Conservation (phyloP, 2,113 vertebrate genomes). For the Mustela lutreola region DNA sequence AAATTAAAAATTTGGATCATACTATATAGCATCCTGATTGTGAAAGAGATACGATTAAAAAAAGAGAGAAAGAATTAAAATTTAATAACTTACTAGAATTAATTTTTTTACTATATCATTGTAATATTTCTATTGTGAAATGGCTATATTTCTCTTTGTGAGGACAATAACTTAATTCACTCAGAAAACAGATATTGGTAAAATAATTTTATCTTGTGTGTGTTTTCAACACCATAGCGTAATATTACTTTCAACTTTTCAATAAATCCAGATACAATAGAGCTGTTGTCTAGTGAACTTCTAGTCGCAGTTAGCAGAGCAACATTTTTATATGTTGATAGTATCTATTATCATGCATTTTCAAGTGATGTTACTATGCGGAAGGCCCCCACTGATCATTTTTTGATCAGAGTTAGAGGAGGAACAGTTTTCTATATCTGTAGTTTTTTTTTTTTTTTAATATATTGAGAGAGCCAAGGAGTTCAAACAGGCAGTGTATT, state of each 20-base stretch:
- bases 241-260: background rate
- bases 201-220: background rate
- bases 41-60: background rate
- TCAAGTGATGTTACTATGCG: background rate
- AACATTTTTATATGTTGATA: background rate
- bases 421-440: background rate
- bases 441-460: slow-evolving; percentile 10
- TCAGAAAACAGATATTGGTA: background rate
- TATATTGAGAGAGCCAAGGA: background rate
- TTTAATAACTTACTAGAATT: background rate
- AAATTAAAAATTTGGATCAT: background rate
- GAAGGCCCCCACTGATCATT: background rate
- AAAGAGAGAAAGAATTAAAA: background rate
- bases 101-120: background rate
- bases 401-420: background rate
- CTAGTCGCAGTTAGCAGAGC: background rate
- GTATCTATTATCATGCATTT: background rate
- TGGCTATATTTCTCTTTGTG: background rate
- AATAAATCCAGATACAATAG: background rate
- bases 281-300: slow-evolving; percentile 11
- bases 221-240: background rate
- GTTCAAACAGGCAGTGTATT: background rate
- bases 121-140: slow-evolving; percentile 27
- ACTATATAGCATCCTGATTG: background rate
- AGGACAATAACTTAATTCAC: background rate